Base-by-base conservation (phyloP, 2,797 vertebrate genomes). In the Melanotaenia parkinsoni region DNA sequence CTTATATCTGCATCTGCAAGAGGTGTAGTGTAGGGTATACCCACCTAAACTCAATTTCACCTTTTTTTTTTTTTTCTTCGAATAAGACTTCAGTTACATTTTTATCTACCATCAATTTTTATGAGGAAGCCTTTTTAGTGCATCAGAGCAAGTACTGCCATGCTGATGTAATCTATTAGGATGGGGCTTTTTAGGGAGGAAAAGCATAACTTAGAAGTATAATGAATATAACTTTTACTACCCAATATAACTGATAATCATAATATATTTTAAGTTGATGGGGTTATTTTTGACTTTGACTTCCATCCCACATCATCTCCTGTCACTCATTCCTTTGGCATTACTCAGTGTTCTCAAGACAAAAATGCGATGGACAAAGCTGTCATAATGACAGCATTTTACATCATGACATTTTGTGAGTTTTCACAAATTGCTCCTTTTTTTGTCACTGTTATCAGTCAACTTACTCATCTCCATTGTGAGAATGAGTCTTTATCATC, bases 21-120 rank as follows among this genome's bases (percentile, higher is more conserved):
- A 10, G 66, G 61, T 12, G 5, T 32, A 59, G 30, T 37, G 59
- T 20, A 58, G 62, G 32, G 33, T 56, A 72, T 58, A 64, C 37
- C 45, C 18, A 50, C 45, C n/a, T 45, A 26, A 74, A 71, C 61
- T 66, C 51, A 75, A 71, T 82, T 65, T 62, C 65, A 70, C 20
- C 45, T 32, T 59, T 71, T 72, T 68, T 11, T 68, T 11, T 12
- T 26, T 56, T 56, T 6, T 67, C 72, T 79, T 54, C 33, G 0
- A 81, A 77, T 58, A 73, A 63, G 40, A 77, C 67, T 84, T 81
- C 56, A 53, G 76, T 53, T 69, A 65, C 65, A 67, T 82, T 84
- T 91, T 81, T 74, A 84, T 85, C 63, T 56, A 24, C 62, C 65
- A 78, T 90, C 73, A 88, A 88, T 83, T 80, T 88, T 86, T 77